Evolutionary conservation across 1,140 invertebrate species (phyloP), one percentile per base, ranked within the genome.

Genomic region (Apis dorsata): DNA sequence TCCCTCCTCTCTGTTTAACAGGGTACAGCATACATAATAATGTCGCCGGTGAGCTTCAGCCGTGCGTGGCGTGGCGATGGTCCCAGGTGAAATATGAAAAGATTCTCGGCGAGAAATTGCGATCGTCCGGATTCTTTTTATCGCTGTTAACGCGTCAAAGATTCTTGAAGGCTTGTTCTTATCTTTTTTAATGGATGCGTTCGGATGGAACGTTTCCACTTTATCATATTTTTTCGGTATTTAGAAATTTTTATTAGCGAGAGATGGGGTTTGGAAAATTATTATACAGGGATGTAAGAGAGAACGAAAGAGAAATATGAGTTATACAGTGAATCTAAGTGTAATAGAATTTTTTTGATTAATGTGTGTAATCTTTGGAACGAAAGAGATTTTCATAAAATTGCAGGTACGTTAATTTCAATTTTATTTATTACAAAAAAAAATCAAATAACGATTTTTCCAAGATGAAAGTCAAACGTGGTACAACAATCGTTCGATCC

Each of bases 21-120:
- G 65, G 62, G 73, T 84, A 78, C 69, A 75, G 78, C 55, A 81
- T 81, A 86, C 77, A 87, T 87, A 81, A 87, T 81, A 87, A 86
- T 78, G 81, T 70, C 81, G 62, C 55, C 74, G 28, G 49, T n/a
- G 73, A 57, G 71, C 55, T 65, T 69, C 19, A 53, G 59, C 71
- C 71, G 34, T 34, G 34, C 34, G 34, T 44, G 21, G 44, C 24
- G 24, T 24, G 51, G 69, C 15, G 60, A 60, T 10, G 63, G 34
- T 44, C 5, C 63, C 12, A 10, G 65, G 57, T 82, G 74, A 82
- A 77, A 82, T 82, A 82, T 77, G 80, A 77, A 82, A 59, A 69
- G 80, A 51, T 44, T 44, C 72, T 65, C 49, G 24, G 49, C 59
- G 44, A 84, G 55, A 79, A 86, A 69, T 59, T 75, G 65, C 15